Percentiles rank a stretch among this genome's conserved stretches.
These are phyloP conservation scores for Petaurus breviceps DNA, from an alignment of 2,113 vertebrate species.

Conservation along the genomic window DNA sequence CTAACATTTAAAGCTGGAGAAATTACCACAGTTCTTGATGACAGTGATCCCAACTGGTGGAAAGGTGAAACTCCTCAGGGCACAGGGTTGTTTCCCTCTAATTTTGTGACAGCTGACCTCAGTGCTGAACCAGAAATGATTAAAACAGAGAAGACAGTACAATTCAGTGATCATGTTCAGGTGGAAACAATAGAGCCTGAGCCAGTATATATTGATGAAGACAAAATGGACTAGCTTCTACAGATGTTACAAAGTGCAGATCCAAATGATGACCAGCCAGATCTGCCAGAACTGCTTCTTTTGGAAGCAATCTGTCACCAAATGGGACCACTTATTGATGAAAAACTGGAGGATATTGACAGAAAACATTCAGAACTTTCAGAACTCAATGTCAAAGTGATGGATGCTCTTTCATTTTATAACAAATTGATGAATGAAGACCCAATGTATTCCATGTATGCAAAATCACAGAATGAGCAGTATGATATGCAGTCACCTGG, in stretches of 20 bases:
- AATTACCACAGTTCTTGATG: constrained; percentile 97
- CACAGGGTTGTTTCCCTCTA: constrained; percentile 96
- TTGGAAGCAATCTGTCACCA: constrained; percentile 98
- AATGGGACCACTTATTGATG: constrained; percentile 99
- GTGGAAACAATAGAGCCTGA: too few species aligned
- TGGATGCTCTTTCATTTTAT: constrained; percentile 97
- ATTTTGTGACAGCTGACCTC: constrained; percentile 99
- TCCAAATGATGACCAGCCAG: constrained; percentile 95
- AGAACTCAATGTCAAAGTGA: constrained; percentile 97
- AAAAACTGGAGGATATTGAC: constrained; percentile 98
- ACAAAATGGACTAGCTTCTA: constrained; percentile 98
- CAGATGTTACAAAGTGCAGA: constrained; percentile 99
- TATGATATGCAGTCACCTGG: constrained; percentile 94
- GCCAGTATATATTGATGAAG: too few species aligned
- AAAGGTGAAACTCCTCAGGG: constrained; percentile 99
- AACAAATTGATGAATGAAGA: constrained; percentile 99
- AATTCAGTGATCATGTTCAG: too few species aligned
- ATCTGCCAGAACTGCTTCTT: constrained; percentile 94
- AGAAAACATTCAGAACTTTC: constrained; percentile 99
- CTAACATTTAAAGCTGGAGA: constrained; percentile 99
- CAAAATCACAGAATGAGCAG: constrained; percentile 96
- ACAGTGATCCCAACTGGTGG: constrained; percentile 99
- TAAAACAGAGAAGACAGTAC: too few species aligned
- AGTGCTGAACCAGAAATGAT: constrained; percentile 99
- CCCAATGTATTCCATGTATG: constrained; percentile 97